These are phyloP conservation scores for Zootermopsis nevadensis DNA, from an alignment of 2,888 invertebrate species.

Conservation along the genomic window DNA sequence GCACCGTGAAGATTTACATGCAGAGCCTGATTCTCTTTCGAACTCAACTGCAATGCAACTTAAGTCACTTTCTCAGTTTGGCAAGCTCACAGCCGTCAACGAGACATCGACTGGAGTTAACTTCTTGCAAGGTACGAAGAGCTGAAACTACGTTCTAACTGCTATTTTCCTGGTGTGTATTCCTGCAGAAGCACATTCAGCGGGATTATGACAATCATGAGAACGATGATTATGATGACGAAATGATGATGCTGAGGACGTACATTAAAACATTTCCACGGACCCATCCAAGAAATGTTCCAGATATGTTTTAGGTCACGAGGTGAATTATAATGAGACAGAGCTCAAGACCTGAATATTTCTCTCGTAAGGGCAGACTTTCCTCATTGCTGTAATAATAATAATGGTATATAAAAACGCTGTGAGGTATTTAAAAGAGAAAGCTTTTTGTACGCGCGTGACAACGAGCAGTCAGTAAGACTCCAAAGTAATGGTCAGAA, in stretches of 20 bases:
- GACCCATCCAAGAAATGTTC: constrained; percentile 11
- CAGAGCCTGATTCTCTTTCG: too few species aligned
- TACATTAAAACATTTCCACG: constrained; percentile 19
- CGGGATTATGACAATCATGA: constrained; percentile 16
- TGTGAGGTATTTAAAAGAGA: constrained; percentile 31
- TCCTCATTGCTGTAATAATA: constrained; percentile 15
- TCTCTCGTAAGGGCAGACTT: neutral
- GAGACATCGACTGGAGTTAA: constrained; percentile 9
- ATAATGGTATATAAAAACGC: constrained; percentile 24
- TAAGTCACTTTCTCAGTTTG: neutral
- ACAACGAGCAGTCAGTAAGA: too few species aligned
- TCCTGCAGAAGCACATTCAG: neutral
- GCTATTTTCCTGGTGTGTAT: neutral
- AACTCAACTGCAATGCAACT: neutral
- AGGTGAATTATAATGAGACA: constrained; percentile 39
- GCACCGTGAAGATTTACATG: too few species aligned
- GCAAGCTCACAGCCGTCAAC: neutral
- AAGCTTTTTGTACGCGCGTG: neutral
- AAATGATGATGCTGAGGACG: neutral
- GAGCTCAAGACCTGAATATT: constrained; percentile 14
- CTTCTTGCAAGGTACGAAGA: constrained; percentile 20
- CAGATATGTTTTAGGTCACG: constrained; percentile 32
- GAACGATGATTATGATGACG: neutral
- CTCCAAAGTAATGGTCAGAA: too few species aligned
- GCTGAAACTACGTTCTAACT: neutral